phyloP scores from a whole-genome alignment of 2,797 vertebrate species.

The Amblyopsis hoosieri region DNA sequence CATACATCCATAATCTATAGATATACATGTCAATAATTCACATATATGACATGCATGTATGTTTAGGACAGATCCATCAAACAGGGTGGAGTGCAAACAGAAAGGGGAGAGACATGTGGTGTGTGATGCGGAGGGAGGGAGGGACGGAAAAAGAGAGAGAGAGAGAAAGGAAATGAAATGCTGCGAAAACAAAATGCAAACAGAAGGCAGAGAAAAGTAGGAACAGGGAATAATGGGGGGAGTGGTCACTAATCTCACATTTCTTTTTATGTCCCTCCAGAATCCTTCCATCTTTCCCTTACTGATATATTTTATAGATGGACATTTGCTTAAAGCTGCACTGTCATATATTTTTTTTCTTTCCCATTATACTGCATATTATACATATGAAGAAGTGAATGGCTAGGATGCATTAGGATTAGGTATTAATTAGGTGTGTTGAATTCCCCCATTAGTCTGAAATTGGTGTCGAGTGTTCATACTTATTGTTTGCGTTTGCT shows the following conservation, averaged over 20 bases:
- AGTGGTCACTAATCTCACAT: conserved; percentile 23
- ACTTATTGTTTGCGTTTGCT: no score
- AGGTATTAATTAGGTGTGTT: no score
- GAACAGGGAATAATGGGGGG: conserved; percentile 38
- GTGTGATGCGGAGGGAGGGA: conserved; percentile 31
- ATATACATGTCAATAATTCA: conserved; percentile 66
- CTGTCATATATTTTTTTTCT: no score
- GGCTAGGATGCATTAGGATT: no score
- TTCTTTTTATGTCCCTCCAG: background rate
- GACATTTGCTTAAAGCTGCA: no score
- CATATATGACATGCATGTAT: conserved; percentile 79
- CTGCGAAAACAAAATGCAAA: conserved; percentile 47
- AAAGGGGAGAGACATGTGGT: background rate
- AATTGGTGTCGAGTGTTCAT: no score
- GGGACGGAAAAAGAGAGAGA: conserved; percentile 53
- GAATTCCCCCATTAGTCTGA: no score
- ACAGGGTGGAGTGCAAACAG: conserved; percentile 54
- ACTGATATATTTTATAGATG: background rate
- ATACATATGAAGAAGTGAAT: no score
- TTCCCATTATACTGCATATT: no score
- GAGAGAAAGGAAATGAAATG: conserved; percentile 44
- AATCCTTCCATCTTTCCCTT: conserved; percentile 10
- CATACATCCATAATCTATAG: conserved; percentile 68
- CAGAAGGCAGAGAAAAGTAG: conserved; percentile 54
- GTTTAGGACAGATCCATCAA: conserved; percentile 71